Conservation (phyloP, 2,797 vertebrate genomes). For the Lacerta viridis region DNA sequence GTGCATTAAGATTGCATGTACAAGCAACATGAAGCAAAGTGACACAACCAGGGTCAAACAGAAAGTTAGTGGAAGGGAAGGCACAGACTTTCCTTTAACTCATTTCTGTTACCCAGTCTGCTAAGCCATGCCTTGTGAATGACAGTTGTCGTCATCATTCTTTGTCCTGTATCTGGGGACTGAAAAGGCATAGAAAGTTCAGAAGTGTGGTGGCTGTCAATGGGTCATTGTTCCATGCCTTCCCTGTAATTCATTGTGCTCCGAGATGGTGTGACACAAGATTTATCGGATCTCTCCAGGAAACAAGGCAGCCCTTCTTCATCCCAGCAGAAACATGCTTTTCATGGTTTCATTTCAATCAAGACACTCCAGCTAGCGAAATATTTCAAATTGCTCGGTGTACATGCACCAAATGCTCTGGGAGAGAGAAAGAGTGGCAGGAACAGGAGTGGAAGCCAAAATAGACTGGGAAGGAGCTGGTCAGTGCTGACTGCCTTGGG, state of each 20-base stretch:
- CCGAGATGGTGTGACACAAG: conserved; percentile 53
- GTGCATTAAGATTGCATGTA: not conserved
- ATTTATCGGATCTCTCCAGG: conserved; percentile 51
- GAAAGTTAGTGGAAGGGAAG: conserved; percentile 2
- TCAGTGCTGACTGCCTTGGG: not conserved
- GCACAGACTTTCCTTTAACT: conserved; percentile 15
- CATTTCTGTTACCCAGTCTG: not conserved
- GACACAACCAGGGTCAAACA: not conserved
- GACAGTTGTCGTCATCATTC: conserved; percentile 22
- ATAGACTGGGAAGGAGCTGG: not conserved
- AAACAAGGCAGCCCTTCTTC: conserved; percentile 64
- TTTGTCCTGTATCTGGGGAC: conserved; percentile 52
- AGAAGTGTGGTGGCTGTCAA: conserved; percentile 60
- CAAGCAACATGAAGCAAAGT: conserved; percentile 13
- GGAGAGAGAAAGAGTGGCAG: not conserved
- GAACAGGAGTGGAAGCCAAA: conserved; percentile 23
- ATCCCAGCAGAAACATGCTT: conserved; percentile 51
- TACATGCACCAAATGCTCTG: not conserved
- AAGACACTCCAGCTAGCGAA: conserved; percentile 52
- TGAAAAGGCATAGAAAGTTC: conserved; percentile 55
- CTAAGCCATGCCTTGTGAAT: conserved; percentile 33
- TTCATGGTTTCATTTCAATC: conserved; percentile 52
- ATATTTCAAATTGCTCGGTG: conserved; percentile 46
- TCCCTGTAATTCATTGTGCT: conserved; percentile 53
- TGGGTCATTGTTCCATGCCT: conserved; percentile 59